Evolutionary conservation across 2,888 invertebrate species (phyloP).

Genomic region (Branchellion lobata): DNA sequence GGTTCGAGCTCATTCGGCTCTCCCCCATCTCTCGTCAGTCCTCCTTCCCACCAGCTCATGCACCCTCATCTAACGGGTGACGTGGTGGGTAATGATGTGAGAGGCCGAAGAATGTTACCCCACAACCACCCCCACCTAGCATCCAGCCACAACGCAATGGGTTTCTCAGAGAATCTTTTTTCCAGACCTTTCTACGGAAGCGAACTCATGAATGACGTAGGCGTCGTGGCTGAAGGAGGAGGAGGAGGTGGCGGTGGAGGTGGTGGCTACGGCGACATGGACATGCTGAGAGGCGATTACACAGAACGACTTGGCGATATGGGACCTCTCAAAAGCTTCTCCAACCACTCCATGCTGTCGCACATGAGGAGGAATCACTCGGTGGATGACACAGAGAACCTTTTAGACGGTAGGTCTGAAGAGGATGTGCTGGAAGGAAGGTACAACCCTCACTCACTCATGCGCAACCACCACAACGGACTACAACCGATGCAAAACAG

Average conservation of each 20-base stretch:
- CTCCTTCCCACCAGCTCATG: conserved; percentile 30
- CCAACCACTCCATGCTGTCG: neutral
- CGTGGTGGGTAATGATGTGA: neutral
- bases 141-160: neutral
- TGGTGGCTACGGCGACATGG: neutral
- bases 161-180: neutral
- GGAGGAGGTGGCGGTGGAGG: too few species aligned
- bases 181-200: neutral
- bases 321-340: neutral
- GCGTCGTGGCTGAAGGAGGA: neutral
- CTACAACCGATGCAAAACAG: neutral
- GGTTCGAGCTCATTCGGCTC: conserved; percentile 40
- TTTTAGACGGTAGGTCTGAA: neutral
- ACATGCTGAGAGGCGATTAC: neutral
- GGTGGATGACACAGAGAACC: neutral
- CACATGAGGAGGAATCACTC: neutral
- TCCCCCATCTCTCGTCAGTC: conserved; percentile 28
- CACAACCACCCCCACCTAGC: neutral
- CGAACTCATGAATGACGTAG: neutral
- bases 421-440: conserved; percentile 13
- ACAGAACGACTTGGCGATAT: neutral
- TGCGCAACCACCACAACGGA: neutral
- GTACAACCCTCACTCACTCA: neutral
- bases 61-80: conserved; percentile 22
- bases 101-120: neutral